Percentiles rank a stretch among this genome's conserved stretches.
Conservation (phyloP, 2,888 invertebrate species). For the Chalcis sispes region DNA sequence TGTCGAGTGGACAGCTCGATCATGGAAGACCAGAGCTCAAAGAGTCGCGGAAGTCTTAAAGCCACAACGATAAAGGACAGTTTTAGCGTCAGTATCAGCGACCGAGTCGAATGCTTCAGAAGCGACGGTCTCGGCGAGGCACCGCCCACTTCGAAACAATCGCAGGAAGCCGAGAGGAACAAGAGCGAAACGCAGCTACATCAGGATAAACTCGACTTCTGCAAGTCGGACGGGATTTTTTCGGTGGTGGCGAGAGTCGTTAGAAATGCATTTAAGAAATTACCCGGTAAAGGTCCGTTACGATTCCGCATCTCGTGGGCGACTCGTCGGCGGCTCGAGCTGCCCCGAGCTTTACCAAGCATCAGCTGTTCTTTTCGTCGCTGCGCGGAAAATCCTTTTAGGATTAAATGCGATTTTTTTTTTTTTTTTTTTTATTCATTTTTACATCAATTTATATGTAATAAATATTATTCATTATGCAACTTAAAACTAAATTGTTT, state of each 20-base stretch:
- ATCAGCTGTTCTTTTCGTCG: slow-evolving; percentile 13
- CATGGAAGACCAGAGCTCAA: neutral
- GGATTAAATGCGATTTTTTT: slow-evolving; percentile 14
- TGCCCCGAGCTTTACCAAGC: slow-evolving; percentile 31
- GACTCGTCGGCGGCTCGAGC: neutral
- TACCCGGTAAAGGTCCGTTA: slow-evolving; percentile 64
- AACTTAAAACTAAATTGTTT: no score
- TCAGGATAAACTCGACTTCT: neutral
- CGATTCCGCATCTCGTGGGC: slow-evolving; percentile 25
- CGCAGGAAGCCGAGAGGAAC: neutral
- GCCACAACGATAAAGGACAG: slow-evolving; percentile 60
- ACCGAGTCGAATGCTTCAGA: slow-evolving; percentile 11
- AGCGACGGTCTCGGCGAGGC: no score
- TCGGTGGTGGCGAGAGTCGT: slow-evolving; percentile 68
- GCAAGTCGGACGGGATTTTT: slow-evolving; percentile 64
- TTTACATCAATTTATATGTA: no score
- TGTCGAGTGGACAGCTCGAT: neutral
- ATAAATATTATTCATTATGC: no score
- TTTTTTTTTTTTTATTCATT: no score
- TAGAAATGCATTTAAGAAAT: slow-evolving; percentile 66
- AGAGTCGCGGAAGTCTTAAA: neutral
- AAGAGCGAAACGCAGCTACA: neutral
- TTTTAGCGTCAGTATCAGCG: slow-evolving; percentile 60
- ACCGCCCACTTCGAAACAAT: neutral
- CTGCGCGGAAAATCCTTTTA: slow-evolving; percentile 36